Evolutionary conservation across 1,140 invertebrate species (phyloP).

Genomic region (Sesamia nonagrioides): DNA sequence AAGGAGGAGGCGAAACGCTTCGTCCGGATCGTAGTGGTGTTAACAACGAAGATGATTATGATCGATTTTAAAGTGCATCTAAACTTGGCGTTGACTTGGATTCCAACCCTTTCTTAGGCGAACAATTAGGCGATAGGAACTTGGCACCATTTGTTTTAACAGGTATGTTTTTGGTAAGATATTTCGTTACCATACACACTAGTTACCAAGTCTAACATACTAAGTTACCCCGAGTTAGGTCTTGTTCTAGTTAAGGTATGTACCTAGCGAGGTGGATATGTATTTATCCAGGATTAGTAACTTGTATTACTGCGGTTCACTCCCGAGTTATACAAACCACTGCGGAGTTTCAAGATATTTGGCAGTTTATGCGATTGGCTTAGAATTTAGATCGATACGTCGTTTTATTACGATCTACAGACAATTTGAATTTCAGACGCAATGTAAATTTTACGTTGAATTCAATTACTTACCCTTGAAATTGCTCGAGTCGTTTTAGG

Average conservation of each 20-base stretch:
- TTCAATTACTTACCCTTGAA: neutral
- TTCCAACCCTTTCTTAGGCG: too few species aligned
- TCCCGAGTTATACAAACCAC: neutral
- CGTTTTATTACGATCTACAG: neutral
- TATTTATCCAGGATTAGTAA: neutral
- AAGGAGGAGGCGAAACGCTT: too few species aligned
- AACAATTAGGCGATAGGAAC: too few species aligned
- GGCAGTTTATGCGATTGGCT: conserved; percentile 13
- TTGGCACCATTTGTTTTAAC: too few species aligned
- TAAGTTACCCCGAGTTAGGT: neutral
- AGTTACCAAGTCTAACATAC: neutral
- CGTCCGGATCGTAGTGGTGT: too few species aligned
- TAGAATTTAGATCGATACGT: neutral
- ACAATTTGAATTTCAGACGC: neutral
- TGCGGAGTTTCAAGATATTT: neutral
- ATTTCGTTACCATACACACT: neutral
- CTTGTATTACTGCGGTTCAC: neutral
- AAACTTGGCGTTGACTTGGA: too few species aligned
- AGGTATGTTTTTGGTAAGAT: too few species aligned
- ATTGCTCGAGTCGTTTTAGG: neutral
- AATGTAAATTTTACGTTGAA: neutral
- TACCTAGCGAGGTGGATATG: conserved; percentile 7
- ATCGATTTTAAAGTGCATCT: too few species aligned
- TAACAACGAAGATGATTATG: too few species aligned
- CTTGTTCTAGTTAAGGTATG: neutral